Conservation (phyloP, 2,888 invertebrate species). For the Drosophila pegasa region DNA sequence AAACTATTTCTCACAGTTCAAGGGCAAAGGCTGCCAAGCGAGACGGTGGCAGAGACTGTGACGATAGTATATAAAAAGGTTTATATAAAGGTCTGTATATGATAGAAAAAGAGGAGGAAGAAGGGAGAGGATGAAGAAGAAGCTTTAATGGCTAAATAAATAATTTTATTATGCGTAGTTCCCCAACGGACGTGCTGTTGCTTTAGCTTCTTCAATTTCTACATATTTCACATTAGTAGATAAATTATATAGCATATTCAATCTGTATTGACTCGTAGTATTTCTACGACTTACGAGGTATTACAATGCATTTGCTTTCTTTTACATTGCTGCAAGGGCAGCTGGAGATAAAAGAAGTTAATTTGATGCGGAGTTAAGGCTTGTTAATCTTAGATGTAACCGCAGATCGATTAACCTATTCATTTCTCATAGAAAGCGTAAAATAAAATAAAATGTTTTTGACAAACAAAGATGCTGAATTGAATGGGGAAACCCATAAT, state of each 20-base stretch:
- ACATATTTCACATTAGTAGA: background rate
- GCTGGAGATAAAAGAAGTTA: background rate
- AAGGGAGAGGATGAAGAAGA: too few relatives aligned
- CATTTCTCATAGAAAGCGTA: constrained; percentile 6
- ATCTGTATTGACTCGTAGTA: too few relatives aligned
- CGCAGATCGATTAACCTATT: constrained; percentile 7
- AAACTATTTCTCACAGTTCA: constrained; percentile 9
- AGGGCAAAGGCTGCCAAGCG: constrained; percentile 11
- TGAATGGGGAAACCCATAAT: background rate
- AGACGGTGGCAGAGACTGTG: background rate
- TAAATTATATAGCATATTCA: background rate
- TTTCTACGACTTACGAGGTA: background rate
- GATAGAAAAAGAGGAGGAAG: background rate
- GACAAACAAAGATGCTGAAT: constrained; percentile 4
- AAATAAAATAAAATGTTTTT: background rate
- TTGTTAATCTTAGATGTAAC: constrained; percentile 11
- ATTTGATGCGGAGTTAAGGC: constrained; percentile 1
- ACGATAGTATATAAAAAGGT: background rate
- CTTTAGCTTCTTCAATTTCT: background rate
- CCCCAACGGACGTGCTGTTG: background rate
- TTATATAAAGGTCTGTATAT: background rate
- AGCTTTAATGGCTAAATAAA: background rate
- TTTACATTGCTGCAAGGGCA: background rate
- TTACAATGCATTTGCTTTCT: constrained; percentile 2
- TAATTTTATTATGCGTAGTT: background rate